Base-by-base conservation (phyloP, 1,140 invertebrate species). In the Megalonaias nervosa region DNA sequence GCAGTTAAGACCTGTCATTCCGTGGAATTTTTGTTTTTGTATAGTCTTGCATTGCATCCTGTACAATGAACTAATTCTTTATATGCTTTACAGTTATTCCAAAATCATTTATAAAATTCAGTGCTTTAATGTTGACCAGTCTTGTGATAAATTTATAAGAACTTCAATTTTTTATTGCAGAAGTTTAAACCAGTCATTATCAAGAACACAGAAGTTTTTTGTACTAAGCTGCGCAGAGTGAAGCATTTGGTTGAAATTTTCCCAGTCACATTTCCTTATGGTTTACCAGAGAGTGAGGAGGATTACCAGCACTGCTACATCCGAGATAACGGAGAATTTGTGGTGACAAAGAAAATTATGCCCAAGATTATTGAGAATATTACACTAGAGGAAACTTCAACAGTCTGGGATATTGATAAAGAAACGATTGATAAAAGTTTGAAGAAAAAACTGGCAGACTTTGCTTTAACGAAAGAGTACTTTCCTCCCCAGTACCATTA, bases 241-340 rank as follows among this genome's bases (percentile, higher is more conserved):
- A 98, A 98, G 91, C 97, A 98, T 92, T 90, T 98, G 11, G 90
- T 98, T 6, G 93, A 94, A 92, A 93, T 98, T 1, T 93, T 92
- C 16, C 97, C 97, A 0, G 93, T 98, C 2, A 94, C 93, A 58
- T 94, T 96, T 88, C 96, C 96, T 0, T 93, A 97, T 85, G 95
- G 96, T 19, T 91, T 96, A 77, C 96, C 96, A 12, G 92, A 93
- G 13, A 79, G 84, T 62, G 91, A 93, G 66, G 91, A 93, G 16
- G 94, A 96, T 84, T 92, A 94, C 19, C 92, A 93, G 21, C 91
- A 93, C 69, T 95, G 94, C 66, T 93, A 93, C 85, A 91, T 98
- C 19, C 94, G 95, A 85, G 82, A 95, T 84, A 95, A 95, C 90
- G 96, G 96, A 1, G 93, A 95, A 84, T 94, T 96, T 74, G 81